phyloP scores from a whole-genome alignment of 2,113 vertebrate genomes.

The Tylochromis polylepis region DNA sequence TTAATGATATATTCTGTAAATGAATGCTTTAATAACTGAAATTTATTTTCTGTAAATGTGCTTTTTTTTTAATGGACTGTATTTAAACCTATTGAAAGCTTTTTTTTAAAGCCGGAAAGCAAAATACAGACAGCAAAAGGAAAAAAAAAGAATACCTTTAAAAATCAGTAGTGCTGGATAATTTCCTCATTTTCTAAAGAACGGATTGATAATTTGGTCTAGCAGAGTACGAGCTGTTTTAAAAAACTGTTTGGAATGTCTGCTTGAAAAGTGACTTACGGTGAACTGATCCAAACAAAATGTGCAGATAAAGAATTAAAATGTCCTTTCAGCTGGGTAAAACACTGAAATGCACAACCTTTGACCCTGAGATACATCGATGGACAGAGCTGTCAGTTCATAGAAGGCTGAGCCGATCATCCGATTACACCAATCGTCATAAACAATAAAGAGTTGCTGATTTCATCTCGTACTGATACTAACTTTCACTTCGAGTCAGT shows the following conservation, averaged over 20 bases:
- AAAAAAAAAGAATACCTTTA: accelerated
- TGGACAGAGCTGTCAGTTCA: not conserved
- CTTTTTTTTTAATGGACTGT: not conserved
- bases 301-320: accelerated
- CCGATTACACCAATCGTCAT: not conserved
- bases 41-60: not conserved
- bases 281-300: not conserved
- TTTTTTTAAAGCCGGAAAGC: not conserved
- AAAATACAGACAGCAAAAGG: too few relatives aligned
- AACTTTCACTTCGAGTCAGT: too few relatives aligned
- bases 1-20: accelerated
- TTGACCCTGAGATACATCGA: not conserved
- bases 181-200: not conserved
- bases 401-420: accelerated
- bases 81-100: not conserved
- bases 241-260: accelerated
- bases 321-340: not conserved
- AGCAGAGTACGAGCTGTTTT: not conserved
- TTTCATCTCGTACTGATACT: not conserved
- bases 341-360: not conserved
- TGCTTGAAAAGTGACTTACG: not conserved
- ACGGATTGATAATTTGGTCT: not conserved
- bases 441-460: not conserved
- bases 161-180: not conserved
- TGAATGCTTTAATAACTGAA: accelerated